Evolutionary conservation across 1,140 invertebrate genomes (phyloP).

Genomic region (Potamilus streckersoni): DNA sequence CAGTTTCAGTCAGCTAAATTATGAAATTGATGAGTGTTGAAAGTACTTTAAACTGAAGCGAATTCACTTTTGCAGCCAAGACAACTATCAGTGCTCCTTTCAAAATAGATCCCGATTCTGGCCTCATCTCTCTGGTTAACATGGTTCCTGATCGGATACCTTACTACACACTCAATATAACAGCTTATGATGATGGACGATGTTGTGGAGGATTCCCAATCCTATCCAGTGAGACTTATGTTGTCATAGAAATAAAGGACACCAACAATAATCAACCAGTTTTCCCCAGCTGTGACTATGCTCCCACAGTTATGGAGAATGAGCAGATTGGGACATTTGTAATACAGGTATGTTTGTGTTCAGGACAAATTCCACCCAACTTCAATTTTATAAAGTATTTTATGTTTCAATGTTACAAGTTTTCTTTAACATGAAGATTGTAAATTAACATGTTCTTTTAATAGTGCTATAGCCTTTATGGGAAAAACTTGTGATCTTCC

Average conservation of each 20-base stretch:
- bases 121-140: slow-evolving; percentile 41
- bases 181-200: slow-evolving; percentile 54
- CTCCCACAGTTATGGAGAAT: slow-evolving; percentile 45
- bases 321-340: slow-evolving; percentile 40
- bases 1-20: too few species aligned
- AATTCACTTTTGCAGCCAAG: slow-evolving; percentile 15
- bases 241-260: slow-evolving; percentile 50
- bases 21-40: too few species aligned
- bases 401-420: too few species aligned
- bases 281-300: slow-evolving; percentile 50
- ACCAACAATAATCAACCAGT: slow-evolving; percentile 55
- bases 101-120: slow-evolving; percentile 46
- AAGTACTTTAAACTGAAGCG: not conserved
- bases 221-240: slow-evolving; percentile 33
- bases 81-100: slow-evolving; percentile 39
- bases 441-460: too few species aligned
- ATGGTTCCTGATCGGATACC: slow-evolving; percentile 36
- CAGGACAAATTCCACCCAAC: too few species aligned
- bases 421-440: too few species aligned
- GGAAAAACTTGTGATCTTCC: too few species aligned
- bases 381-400: too few species aligned
- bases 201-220: slow-evolving; percentile 47
- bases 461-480: too few species aligned
- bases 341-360: slow-evolving; percentile 34
- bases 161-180: slow-evolving; percentile 48